Evolutionary conservation across 2,888 invertebrate species (phyloP).

Genomic region (Heliconius ismenius): DNA sequence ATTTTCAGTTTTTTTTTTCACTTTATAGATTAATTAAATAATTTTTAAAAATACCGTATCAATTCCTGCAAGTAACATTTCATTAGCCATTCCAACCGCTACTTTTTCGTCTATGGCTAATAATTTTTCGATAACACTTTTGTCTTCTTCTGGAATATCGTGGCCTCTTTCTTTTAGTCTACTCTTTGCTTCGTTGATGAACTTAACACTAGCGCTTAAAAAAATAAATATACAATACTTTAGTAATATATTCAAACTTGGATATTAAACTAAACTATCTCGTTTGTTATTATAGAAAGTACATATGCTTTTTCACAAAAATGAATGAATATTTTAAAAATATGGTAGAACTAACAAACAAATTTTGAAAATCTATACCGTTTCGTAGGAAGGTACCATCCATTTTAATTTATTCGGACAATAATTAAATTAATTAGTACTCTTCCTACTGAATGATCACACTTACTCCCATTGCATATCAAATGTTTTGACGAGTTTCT

Average conservation of each 20-base stretch:
- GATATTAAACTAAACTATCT: no score
- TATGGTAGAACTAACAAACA: not conserved
- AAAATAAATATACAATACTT: not conserved
- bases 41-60: conserved; percentile 82
- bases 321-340: not conserved
- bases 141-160: conserved; percentile 71
- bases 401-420: not conserved
- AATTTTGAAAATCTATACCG: not conserved
- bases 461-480: conserved; percentile 74
- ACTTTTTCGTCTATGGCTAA: conserved; percentile 83
- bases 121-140: conserved; percentile 85
- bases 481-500: conserved; percentile 60
- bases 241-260: not conserved
- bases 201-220: conserved; percentile 58
- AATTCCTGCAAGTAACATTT: conserved; percentile 86
- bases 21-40: not conserved
- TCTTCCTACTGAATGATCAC: conserved; percentile 5
- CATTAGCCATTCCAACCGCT: conserved; percentile 85
- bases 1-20: no score
- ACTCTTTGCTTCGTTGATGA: conserved; percentile 61
- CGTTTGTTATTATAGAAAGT: not conserved
- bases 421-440: not conserved
- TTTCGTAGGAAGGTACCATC: not conserved
- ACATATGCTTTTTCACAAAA: not conserved
- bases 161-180: conserved; percentile 57